Conservation (phyloP, 2,113 vertebrate genomes). For the Engystomops pustulosus region DNA sequence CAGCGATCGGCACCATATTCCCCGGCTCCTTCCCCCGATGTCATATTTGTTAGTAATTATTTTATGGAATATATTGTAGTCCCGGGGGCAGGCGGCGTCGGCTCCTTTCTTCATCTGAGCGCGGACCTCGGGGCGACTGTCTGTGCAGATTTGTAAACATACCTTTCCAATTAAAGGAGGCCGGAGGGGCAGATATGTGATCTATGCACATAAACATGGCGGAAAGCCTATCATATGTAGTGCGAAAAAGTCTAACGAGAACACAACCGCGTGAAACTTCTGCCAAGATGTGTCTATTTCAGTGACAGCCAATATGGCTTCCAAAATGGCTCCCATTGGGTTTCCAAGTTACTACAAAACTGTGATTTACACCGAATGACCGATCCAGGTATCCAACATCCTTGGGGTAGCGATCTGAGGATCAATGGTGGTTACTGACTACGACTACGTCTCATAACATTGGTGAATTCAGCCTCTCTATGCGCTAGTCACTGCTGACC, state of each 20-base stretch:
- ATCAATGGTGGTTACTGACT: no score
- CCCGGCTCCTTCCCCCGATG: background rate
- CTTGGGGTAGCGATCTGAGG: no score
- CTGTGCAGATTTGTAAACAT: constrained; percentile 28
- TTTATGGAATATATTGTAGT: constrained; percentile 24
- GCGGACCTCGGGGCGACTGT: constrained; percentile 19
- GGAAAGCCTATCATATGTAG: background rate
- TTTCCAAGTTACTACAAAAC: no score
- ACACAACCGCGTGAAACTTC: background rate
- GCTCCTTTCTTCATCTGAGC: constrained; percentile 13
- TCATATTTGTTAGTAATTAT: constrained; percentile 39
- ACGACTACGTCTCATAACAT: no score
- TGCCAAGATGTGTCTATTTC: no score
- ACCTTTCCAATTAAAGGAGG: constrained; percentile 34
- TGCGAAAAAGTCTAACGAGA: background rate
- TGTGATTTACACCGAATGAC: no score
- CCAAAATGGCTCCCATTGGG: background rate
- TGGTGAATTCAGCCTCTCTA: no score
- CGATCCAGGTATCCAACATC: no score
- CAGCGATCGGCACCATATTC: background rate
- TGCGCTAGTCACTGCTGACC: no score
- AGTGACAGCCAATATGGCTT: background rate
- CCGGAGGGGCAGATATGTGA: background rate
- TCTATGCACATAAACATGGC: background rate
- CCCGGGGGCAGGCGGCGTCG: constrained; percentile 4